These are phyloP conservation scores for Megaptera novaeangliae DNA, from an alignment of 2,113 vertebrate species.

Conservation along the genomic window DNA sequence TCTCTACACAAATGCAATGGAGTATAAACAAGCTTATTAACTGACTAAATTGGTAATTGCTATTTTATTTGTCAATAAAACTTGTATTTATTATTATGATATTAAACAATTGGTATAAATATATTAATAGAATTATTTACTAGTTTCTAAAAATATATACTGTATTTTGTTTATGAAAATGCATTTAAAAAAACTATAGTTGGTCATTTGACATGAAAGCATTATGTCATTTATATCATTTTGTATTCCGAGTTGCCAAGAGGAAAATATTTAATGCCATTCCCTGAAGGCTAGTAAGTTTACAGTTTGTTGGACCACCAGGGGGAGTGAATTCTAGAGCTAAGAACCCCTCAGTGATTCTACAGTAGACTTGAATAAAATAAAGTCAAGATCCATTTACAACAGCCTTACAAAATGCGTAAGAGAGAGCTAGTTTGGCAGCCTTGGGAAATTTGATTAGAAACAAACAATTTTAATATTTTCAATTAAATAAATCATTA, in stretches of 20 bases:
- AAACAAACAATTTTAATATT: background rate
- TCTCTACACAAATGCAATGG: background rate
- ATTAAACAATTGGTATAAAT: background rate
- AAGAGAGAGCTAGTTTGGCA: slow-evolving; percentile 11
- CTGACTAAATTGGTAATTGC: background rate
- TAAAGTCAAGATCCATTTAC: background rate
- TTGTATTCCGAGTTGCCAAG: background rate
- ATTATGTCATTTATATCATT: slow-evolving; percentile 3
- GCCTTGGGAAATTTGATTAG: background rate
- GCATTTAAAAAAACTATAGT: background rate
- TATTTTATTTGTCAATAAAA: background rate
- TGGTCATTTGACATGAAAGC: background rate
- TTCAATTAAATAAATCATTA: background rate
- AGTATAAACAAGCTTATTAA: background rate
- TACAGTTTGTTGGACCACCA: background rate
- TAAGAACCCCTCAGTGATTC: background rate
- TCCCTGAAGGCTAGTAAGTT: background rate
- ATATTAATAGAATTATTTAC: background rate
- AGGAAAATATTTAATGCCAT: background rate
- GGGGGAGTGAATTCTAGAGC: background rate
- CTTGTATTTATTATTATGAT: background rate
- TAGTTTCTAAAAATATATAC: slow-evolving; percentile 14
- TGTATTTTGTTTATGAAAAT: background rate
- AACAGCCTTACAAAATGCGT: background rate
- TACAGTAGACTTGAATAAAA: background rate